phyloP scores from a whole-genome alignment of 2,797 vertebrate species.

The Masticophis lateralis region DNA sequence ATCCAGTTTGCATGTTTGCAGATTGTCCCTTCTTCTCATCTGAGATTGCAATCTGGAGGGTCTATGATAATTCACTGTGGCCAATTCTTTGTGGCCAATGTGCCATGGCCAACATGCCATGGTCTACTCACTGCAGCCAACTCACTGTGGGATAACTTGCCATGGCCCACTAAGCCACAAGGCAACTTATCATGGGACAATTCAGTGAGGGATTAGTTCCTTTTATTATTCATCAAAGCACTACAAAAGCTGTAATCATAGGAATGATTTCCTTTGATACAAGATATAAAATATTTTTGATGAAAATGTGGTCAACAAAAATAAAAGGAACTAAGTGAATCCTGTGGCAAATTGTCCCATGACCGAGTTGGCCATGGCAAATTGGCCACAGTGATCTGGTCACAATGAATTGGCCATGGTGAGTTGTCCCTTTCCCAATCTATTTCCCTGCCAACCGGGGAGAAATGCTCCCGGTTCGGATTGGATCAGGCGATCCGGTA shows the following conservation, averaged over 20 bases:
- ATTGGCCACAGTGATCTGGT: not conserved
- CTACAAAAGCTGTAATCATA: no score
- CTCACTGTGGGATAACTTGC: not conserved
- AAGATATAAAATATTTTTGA: no score
- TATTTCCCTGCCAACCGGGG: no score
- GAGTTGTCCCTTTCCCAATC: not conserved
- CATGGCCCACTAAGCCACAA: not conserved
- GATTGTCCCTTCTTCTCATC: not conserved
- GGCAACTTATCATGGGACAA: not conserved
- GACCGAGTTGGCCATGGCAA: not conserved
- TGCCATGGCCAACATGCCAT: not conserved
- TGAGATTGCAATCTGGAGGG: not conserved
- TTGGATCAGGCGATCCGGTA: no score
- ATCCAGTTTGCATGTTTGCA: not conserved
- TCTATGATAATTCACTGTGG: not conserved
- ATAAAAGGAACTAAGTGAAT: no score
- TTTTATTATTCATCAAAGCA: no score
- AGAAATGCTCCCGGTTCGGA: no score
- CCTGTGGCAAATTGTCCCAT: not conserved
- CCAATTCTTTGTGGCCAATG: not conserved
- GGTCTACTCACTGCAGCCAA: not conserved
- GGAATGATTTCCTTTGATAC: no score
- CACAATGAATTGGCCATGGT: not conserved
- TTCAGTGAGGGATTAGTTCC: no score
- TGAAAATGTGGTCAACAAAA: no score